Evolutionary conservation across 1,140 invertebrate species (phyloP).

Genomic region (Eurosta solidaginis): DNA sequence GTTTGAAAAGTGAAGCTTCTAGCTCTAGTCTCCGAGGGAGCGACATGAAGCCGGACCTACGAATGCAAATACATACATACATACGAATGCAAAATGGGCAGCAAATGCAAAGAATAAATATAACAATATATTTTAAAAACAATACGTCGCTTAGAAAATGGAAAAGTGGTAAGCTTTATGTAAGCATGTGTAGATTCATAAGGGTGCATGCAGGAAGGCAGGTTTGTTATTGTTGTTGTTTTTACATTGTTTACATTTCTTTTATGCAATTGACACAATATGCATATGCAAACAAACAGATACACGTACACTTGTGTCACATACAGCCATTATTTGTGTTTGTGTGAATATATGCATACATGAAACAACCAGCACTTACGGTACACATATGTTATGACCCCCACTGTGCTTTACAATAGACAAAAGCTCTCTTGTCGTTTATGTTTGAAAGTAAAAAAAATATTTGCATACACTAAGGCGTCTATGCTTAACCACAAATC

Average conservation of each 20-base stretch:
- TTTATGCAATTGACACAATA: conserved; percentile 26
- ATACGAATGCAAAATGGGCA: not conserved
- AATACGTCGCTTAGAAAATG: not conserved
- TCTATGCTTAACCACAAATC: conserved; percentile 6
- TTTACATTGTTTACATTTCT: conserved; percentile 7
- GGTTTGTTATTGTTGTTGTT: not conserved
- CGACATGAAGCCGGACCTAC: not conserved
- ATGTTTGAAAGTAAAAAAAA: not conserved
- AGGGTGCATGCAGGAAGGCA: not conserved
- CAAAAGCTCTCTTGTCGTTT: conserved; percentile 7
- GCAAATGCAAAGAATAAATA: not conserved
- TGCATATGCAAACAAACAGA: conserved; percentile 1
- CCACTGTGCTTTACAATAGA: not conserved
- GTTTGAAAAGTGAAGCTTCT: not conserved
- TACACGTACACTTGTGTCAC: not conserved
- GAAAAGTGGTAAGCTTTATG: not conserved
- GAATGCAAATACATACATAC: not conserved
- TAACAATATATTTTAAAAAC: not conserved
- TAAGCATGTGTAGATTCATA: not conserved
- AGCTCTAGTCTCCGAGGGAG: not conserved
- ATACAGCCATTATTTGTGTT: no score
- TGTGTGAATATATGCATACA: no score
- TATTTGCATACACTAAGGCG: conserved; percentile 23
- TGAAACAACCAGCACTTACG: not conserved
- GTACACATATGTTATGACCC: not conserved